Percentiles rank a stretch among this genome's conserved stretches.
Conservation (phyloP, 2,888 invertebrate genomes). For the Chrysotoxum bicinctum region DNA sequence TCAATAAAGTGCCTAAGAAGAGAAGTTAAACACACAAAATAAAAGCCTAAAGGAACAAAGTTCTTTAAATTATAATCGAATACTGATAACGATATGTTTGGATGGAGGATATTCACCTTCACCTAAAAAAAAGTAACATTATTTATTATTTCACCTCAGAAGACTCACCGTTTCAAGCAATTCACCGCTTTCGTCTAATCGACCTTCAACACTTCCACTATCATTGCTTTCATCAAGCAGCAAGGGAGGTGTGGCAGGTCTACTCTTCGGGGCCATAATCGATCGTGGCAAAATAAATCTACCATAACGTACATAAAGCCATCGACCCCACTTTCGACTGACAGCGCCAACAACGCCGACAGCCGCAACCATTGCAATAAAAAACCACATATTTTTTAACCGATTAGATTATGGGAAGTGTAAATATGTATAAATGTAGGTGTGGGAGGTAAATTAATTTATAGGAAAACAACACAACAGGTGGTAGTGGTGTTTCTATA, state of each 20-base stretch:
- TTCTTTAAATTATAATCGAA: background rate
- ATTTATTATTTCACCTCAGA: background rate
- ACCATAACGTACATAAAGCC: constrained; percentile 79
- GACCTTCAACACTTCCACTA: constrained; percentile 79
- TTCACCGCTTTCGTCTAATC: constrained; percentile 79
- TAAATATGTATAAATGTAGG: background rate
- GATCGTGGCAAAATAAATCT: constrained; percentile 78
- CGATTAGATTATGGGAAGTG: background rate
- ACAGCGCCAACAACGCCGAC: constrained; percentile 75
- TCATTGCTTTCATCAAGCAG: constrained; percentile 76
- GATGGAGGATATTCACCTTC: no score
- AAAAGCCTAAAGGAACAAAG: background rate
- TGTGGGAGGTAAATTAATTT: constrained; percentile 55
- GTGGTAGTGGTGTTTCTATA: background rate
- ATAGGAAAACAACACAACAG: constrained; percentile 11
- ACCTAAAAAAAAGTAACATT: background rate
- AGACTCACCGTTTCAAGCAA: constrained; percentile 81
- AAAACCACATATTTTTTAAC: constrained; percentile 78
- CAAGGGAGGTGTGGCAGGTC: constrained; percentile 80
- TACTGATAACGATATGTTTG: background rate
- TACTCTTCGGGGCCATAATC: constrained; percentile 77
- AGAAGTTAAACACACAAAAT: background rate
- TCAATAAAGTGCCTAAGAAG: background rate
- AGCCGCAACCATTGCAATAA: constrained; percentile 75
- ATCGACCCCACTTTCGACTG: constrained; percentile 80